Evolutionary conservation across 1,140 invertebrate species (phyloP).

Genomic region (Nasonia giraulti): DNA sequence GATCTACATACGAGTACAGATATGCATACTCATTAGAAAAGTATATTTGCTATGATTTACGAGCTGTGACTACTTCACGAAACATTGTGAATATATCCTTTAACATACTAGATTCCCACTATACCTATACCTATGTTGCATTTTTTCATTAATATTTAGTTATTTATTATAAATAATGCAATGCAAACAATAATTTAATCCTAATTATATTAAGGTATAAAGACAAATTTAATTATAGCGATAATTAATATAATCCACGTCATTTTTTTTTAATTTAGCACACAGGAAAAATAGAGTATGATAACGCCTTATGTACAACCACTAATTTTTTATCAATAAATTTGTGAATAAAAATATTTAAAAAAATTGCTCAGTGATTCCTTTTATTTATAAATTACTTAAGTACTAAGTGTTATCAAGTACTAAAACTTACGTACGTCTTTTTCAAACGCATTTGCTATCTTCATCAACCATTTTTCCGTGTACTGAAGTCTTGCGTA

Average conservation of each 20-base stretch:
- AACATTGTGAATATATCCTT: no score
- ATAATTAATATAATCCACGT: neutral
- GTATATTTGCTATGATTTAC: conserved; percentile 11
- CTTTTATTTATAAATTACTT: neutral
- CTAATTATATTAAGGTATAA: neutral
- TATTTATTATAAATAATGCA: neutral
- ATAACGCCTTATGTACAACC: no score
- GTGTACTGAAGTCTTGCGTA: neutral
- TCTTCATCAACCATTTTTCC: neutral
- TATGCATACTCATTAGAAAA: conserved; percentile 13
- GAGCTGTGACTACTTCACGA: no score
- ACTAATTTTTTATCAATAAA: no score
- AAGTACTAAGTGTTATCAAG: no score
- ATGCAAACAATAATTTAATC: neutral
- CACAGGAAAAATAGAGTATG: neutral
- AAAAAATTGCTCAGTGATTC: neutral
- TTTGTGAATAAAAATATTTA: no score
- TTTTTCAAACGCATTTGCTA: no score
- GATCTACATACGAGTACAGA: conserved; percentile 2
- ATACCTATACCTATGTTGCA: neutral
- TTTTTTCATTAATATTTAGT: neutral
- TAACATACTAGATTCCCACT: neutral
- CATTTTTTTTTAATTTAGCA: neutral
- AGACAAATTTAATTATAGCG: neutral
- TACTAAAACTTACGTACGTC: no score